Evolutionary conservation across 2,113 vertebrate genomes (phyloP).

Genomic region (Bothrops jararaca): DNA sequence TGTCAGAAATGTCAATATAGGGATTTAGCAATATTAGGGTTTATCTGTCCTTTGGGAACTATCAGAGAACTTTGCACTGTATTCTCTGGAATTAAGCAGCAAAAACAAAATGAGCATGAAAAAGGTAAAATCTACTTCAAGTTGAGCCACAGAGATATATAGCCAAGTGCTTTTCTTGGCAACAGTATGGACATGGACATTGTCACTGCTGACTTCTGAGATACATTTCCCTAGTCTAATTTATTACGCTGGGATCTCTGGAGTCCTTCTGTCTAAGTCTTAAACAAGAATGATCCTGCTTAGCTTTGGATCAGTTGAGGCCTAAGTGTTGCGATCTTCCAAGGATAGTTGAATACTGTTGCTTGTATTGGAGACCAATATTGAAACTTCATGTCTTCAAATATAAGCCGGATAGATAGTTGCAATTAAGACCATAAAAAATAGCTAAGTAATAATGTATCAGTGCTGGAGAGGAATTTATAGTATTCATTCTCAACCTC

Average conservation of each 20-base stretch:
- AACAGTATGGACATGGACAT: neutral
- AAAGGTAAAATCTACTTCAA: neutral
- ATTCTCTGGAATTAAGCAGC: neutral
- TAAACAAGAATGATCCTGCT: neutral
- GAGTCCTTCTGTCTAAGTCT: neutral
- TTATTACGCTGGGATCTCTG: neutral
- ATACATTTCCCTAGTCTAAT: neutral
- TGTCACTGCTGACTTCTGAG: neutral
- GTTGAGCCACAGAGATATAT: neutral
- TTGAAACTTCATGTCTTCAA: neutral
- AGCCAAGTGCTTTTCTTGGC: neutral
- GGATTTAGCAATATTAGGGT: neutral
- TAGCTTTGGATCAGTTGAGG: neutral
- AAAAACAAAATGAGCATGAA: neutral
- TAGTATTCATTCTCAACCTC: constrained; percentile 30
- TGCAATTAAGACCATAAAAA: constrained; percentile 53
- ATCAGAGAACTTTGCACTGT: neutral
- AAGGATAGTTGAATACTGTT: neutral
- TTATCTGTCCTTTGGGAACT: neutral
- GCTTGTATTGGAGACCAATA: neutral
- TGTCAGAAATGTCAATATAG: neutral
- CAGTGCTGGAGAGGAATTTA: constrained; percentile 50
- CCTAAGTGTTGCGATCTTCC: neutral
- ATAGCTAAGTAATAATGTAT: constrained; percentile 62
- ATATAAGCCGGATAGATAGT: neutral